Evolutionary conservation across 2,113 vertebrate species (phyloP), one percentile per base, ranked within the genome.

Genomic region (Ochotona curzoniae): DNA sequence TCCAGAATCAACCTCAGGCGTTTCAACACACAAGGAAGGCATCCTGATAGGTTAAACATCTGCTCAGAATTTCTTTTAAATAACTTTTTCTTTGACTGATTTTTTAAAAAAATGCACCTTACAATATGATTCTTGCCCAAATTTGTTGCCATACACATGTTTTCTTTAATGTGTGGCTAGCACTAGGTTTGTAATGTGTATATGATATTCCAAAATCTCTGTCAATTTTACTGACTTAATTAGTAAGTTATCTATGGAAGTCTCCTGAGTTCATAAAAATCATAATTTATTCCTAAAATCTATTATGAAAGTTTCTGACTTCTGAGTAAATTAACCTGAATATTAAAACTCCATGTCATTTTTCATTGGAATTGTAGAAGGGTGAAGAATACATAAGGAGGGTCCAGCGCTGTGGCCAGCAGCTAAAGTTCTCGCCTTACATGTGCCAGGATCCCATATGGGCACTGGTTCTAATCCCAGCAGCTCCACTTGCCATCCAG

Each of bases 301-400:
- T 69, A 64, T 87, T 90, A 92, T 75, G 70, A 93, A 89, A n/a
- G 11, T 57, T 61, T 18, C 21, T 61, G 5, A 47, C 44, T 81
- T 80, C 66, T 14, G 20, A 75, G 35, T 51, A 70, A 82, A 32
- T 80, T 67, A 74, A 32, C 47, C 12, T 73, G 3, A 23, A 64
- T 20, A 21, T 67, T 69, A 54, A 69, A 32, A 20, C 17, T 15
- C 67, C 54, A 57, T 57, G 54, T 44, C 3, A 12, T 54, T 71
- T 47, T 92, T 84, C 35, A 74, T 5, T 8, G 5, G 26, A 92
- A 81, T 26, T 35, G 2, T 9, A 69, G 49, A 75, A 26, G 30
- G 18, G 25, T 7, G 10, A 84, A 90, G n/a, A 60, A 70, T 66
- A 75, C 63, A 70, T 49, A 71, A 76, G 38, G 38, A 44, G 38